Base-by-base conservation (phyloP, 1,140 invertebrate genomes). In the Drosophila pachea region DNA sequence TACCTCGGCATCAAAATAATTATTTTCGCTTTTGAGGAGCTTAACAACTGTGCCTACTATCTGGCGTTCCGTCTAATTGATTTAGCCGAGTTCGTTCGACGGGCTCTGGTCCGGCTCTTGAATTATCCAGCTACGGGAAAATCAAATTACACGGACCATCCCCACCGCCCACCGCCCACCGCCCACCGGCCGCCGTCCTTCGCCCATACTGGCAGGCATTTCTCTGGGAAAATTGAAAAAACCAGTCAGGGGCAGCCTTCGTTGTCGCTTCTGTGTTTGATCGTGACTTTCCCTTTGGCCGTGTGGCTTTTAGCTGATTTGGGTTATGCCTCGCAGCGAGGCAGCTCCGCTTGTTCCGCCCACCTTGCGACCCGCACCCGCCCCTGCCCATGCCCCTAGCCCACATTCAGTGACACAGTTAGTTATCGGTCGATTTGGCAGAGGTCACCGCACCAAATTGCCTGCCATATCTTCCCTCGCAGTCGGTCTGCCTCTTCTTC, bases 351-450 rank as follows among this genome's bases (percentile, higher is more conserved):
- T 22, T 22, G 22, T 3, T 22, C 22, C 22, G 1, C 22, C 3
- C 22, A n/a, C n/a, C n/a, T n/a, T 14, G 12, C 16, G 11, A 29
- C 45, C 45, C 16, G 2, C 31, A 5, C n/a, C 11, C n/a, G 7
- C 1, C 47, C 47, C 5, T 3, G 22, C 6, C 47, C 2, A 9
- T 6, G 8, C 14, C 33, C 6, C 31, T 33, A n/a, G 12, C 40
- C 12, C 6, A n/a, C 40, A 43, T 43, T 14, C 50, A 22, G 35
- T 53, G 35, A 36, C 35, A 40, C 35, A 58, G 62, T 79, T 75
- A 55, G 70, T 73, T 75, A 76, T 76, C 65, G 50, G 52, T 76
- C 76, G 76, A 79, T 79, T 79, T 79, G 56, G 47, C 45, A 73
- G 76, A 79, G 53, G 64, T 59, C 40, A 47, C 49, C n/a, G 36